These are phyloP conservation scores for Conomelus anceps DNA, from an alignment of 2,888 invertebrate species.

Conservation along the genomic window DNA sequence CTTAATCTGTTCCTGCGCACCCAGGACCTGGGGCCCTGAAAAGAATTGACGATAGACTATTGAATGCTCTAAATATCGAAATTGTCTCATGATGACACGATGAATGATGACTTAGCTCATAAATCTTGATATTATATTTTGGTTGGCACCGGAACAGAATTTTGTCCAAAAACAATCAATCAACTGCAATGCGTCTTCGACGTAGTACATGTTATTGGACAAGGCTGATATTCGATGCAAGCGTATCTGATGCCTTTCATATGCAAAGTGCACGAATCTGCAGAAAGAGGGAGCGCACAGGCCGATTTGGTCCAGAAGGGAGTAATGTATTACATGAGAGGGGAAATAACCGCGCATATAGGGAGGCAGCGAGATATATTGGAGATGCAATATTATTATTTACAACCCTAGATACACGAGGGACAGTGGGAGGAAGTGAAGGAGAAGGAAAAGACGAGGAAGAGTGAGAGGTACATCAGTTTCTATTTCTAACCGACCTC, in stretches of 20 bases:
- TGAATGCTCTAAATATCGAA: not conserved
- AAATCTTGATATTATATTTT: not conserved
- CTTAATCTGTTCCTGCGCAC: too few species aligned
- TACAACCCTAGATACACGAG: not conserved
- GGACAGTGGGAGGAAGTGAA: not conserved
- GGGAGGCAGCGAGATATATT: not conserved
- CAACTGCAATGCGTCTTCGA: not conserved
- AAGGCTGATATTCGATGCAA: not conserved
- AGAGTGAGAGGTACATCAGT: not conserved
- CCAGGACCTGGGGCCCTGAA: not conserved
- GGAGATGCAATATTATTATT: not conserved
- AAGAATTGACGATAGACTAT: not conserved
- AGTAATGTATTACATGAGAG: not conserved
- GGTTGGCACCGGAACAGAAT: not conserved
- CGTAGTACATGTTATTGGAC: not conserved
- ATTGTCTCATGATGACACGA: not conserved
- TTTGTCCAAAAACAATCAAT: not conserved
- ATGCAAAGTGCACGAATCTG: not conserved
- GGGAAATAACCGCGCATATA: not conserved
- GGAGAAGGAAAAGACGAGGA: not conserved
- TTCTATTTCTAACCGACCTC: not conserved
- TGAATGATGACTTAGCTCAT: not conserved
- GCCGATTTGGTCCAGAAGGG: not conserved
- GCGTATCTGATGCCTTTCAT: not conserved
- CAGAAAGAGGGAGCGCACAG: not conserved